Evolutionary conservation across 1,140 invertebrate species (phyloP), one percentile per base, ranked within the genome.

Genomic region (Platyura marginata): DNA sequence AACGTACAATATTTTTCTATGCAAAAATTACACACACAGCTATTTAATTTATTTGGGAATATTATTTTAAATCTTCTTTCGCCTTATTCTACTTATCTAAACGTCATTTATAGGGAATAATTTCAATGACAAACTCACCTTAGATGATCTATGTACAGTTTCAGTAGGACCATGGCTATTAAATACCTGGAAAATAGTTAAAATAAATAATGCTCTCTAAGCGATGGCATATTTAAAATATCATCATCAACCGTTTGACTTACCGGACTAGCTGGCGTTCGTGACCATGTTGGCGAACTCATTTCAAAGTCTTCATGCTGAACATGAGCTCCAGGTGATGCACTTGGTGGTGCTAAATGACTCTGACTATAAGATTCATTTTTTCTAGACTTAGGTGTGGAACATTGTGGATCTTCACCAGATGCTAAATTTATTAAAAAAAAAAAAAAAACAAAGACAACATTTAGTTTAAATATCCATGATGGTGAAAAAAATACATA

Each of bases 261-360:
- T 75, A 89, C 85, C 56, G 85, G 84, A 74, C 85, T 88, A 58
- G 85, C 85, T 51, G 87, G 83, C 49, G 88, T 87, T 51, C 86
- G 72, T 42, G 84, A 75, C 83, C 83, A 86, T 46, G 68, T 66
- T 44, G 88, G 85, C 59, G 80, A 85, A 59, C 75, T 82, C 52
- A 87, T 77, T 61, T 88, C 87, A 67, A 90, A 91, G 54, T 94
- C 88, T 55, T 94, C 89, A 55, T 89, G 87, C 54, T 77, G 72
- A 6, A 82, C 85, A 45, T 79, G 80, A 48, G 78, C 79, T 51
- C 81, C 79, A 41, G 87, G 88, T 44, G 88, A 85, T 74, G 57
- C 72, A 45, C 51, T 61, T 18, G 80, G 77, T 50, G 79, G 81
- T 32, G 77, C 67, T 47, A 80, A 74, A 68, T 83, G 80, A 56